phyloP scores from a whole-genome alignment of 2,797 vertebrate genomes.

The Ispidina picta region DNA sequence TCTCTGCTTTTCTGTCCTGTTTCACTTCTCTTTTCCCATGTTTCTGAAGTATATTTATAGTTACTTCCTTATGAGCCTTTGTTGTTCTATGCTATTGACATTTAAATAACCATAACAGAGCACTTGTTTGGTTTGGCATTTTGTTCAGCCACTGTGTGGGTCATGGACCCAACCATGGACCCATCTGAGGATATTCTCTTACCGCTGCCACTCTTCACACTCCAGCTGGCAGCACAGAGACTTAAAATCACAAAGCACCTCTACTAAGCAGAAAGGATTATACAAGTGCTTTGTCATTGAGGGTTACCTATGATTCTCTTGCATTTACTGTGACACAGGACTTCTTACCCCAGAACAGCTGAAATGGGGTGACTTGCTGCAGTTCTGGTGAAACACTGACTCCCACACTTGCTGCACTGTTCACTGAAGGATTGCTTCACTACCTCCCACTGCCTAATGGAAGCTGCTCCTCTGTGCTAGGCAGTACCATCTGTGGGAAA shows the following conservation, averaged over 20 bases:
- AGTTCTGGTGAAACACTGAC: not conserved
- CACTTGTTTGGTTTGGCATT: not conserved
- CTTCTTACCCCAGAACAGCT: not conserved
- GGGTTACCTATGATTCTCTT: not conserved
- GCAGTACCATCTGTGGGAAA: not conserved
- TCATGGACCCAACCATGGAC: fast-evolving
- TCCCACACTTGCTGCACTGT: not conserved
- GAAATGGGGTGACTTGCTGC: not conserved
- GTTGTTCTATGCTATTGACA: not conserved
- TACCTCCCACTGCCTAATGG: not conserved
- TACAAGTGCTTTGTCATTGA: not conserved
- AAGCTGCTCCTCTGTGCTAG: not conserved
- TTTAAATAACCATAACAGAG: not conserved
- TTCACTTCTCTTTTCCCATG: not conserved
- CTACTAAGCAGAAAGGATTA: not conserved
- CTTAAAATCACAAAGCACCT: not conserved
- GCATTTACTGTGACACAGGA: not conserved
- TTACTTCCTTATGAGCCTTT: not conserved
- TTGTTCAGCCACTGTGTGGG: not conserved
- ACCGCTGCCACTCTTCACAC: fast-evolving
- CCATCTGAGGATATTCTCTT: not conserved
- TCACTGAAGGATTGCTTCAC: not conserved
- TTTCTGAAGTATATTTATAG: not conserved
- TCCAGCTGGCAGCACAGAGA: not conserved
- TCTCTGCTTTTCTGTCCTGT: not conserved